Evolutionary conservation across 2,113 vertebrate species (phyloP).

Genomic region (Hippolais icterina): DNA sequence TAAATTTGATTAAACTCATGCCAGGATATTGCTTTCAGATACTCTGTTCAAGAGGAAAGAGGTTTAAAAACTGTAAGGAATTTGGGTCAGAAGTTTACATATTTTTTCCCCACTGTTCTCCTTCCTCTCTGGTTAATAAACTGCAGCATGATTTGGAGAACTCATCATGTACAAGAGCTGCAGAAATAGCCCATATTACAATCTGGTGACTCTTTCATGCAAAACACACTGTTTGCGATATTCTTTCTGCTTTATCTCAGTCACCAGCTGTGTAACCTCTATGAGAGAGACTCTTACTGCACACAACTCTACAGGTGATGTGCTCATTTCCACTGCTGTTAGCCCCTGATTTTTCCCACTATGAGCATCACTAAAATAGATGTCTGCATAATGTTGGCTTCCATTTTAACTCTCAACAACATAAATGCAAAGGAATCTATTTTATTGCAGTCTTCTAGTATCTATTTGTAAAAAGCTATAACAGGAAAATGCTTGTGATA

Average conservation of each 20-base stretch:
- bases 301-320: neutral
- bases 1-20: slow-evolving; percentile 57
- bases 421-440: neutral
- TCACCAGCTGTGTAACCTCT: slow-evolving; percentile 8
- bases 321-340: neutral
- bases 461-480: neutral
- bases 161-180: neutral
- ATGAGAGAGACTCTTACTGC: neutral
- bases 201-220: neutral
- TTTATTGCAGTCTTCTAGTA: neutral
- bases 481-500: neutral
- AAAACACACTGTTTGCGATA: neutral
- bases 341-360: neutral
- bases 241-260: neutral
- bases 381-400: neutral
- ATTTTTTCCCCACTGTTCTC: neutral
- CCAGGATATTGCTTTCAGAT: slow-evolving; percentile 51
- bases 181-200: neutral
- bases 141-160: neutral
- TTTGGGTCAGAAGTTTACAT: neutral
- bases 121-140: neutral
- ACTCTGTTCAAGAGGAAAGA: neutral
- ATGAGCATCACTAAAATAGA: neutral
- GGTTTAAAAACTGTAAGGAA: slow-evolving; percentile 5
- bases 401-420: neutral